Conservation (phyloP, 2,888 invertebrate species). For the Furcula furcula region DNA sequence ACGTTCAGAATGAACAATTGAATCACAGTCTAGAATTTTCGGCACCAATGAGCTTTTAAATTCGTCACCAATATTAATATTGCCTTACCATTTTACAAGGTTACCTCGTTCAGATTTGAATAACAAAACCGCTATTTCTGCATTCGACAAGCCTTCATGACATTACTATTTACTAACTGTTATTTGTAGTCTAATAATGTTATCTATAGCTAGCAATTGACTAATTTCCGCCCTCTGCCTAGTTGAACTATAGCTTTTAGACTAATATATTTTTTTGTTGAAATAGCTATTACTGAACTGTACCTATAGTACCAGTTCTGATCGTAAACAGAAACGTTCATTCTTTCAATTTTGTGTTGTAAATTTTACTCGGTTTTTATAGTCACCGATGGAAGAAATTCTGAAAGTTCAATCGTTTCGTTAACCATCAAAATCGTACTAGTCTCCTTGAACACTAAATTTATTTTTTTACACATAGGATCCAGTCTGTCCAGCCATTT, state of each 20-base stretch:
- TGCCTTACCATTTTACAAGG: slow-evolving; percentile 50
- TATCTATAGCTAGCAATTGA: slow-evolving; percentile 80
- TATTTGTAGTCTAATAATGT: slow-evolving; percentile 59
- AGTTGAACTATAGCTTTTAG: slow-evolving; percentile 71
- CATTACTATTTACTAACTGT: slow-evolving; percentile 48
- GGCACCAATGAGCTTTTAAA: slow-evolving; percentile 80
- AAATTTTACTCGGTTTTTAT: no score
- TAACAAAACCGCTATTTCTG: slow-evolving; percentile 54
- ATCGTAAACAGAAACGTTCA: no score
- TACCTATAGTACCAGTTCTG: no score
- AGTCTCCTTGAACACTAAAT: slow-evolving; percentile 53
- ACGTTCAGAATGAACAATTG: slow-evolving; percentile 80
- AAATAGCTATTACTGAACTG: slow-evolving; percentile 64
- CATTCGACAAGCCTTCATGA: slow-evolving; percentile 67
- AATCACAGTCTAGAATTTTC: slow-evolving; percentile 81
- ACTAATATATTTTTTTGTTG: slow-evolving; percentile 58
- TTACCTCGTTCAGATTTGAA: slow-evolving; percentile 47
- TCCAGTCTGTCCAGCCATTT: slow-evolving; percentile 55
- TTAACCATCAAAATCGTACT: no score
- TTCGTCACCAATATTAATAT: slow-evolving; percentile 67
- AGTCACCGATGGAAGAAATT: no score
- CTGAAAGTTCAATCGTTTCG: no score
- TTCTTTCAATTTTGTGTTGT: no score
- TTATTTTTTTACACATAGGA: slow-evolving; percentile 54
- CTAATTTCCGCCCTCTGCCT: slow-evolving; percentile 72